Evolutionary conservation across 2,113 vertebrate genomes (phyloP), one percentile per base, ranked within the genome.

Genomic region (Glaucidium brasilianum): DNA sequence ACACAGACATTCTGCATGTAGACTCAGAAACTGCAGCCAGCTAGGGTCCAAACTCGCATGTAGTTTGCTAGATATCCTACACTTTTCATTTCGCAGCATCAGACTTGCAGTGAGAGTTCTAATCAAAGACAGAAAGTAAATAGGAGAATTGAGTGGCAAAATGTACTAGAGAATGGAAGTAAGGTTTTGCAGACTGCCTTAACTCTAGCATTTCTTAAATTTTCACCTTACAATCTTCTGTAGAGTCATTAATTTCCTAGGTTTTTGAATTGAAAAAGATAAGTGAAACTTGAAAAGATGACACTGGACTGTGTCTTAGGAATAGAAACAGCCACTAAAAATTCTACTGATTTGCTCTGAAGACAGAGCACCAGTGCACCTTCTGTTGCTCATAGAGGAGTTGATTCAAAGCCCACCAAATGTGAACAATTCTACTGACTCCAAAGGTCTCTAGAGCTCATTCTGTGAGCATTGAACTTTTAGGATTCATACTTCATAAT

Each of bases 71-170:
- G 45, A 50, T 26, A 73, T 16, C 21, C 5, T 20, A 45, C 27
- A 53, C 7, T 27, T 72, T 35, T 30, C 0, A 1, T 62, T 80
- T 68, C 2, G 3, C 19, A 63, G 45, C 15, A 43, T 6, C 0
- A 6, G 43, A 69, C 23, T 81, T 85, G 27, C 39, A 93, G 43
- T 90, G 19, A 43, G 64, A 94, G 20, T 5, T 10, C 52, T 43
- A n/a, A 80, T 14, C 9, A 69, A 79, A 93, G 37, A 23, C 16
- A 85, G 37, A 75, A 88, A 55, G n/a, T 16, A 47, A 78, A 35
- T 0, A 53, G 53, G 18, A 75, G 37, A 86, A 67, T 22, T 59
- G 27, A 63, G 39, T 10, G 29, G 13, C 23, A 77, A 88, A 88
- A 77, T 7, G 8, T 59, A 30, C 23, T 43, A 34, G 35, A 50